Conservation (phyloP, 2,797 vertebrate genomes). For the Hippopotamyrus pictus region DNA sequence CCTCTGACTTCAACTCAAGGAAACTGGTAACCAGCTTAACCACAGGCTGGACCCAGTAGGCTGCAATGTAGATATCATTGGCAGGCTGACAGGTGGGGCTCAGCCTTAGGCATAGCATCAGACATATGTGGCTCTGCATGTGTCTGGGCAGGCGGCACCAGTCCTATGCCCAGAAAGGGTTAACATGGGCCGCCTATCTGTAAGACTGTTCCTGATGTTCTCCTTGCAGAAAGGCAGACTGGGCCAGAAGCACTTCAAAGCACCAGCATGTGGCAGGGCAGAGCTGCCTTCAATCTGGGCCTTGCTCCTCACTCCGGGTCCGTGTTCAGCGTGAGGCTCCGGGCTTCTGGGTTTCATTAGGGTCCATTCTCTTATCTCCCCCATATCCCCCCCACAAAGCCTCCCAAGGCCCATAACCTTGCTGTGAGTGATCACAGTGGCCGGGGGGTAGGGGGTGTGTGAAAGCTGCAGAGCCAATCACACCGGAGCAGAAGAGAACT, state of each 20-base stretch:
- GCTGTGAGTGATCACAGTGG: constrained; percentile 37
- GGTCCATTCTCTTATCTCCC: constrained; percentile 59
- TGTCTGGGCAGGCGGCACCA: neutral
- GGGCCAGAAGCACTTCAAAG: constrained; percentile 58
- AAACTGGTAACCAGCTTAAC: neutral
- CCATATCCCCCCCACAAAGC: constrained; percentile 42
- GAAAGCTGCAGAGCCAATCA: neutral
- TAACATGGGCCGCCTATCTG: constrained; percentile 48
- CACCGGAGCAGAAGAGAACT: neutral
- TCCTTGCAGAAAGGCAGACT: constrained; percentile 25
- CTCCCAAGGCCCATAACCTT: constrained; percentile 66
- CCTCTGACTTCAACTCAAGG: neutral
- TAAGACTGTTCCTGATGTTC: constrained; percentile 63
- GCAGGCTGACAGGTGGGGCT: neutral
- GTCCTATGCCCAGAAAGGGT: constrained; percentile 48
- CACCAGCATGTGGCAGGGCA: constrained; percentile 40
- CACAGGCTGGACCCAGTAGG: neutral
- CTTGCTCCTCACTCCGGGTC: constrained; percentile 71
- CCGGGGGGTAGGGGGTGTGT: neutral
- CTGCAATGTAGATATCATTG: neutral
- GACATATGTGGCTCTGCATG: neutral
- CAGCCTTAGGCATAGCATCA: neutral
- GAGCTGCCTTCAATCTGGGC: constrained; percentile 65
- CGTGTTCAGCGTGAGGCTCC: constrained; percentile 63
- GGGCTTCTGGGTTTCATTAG: constrained; percentile 71